These are phyloP conservation scores for Drosophila neocordata DNA, from an alignment of 1,140 invertebrate species.

Conservation along the genomic window DNA sequence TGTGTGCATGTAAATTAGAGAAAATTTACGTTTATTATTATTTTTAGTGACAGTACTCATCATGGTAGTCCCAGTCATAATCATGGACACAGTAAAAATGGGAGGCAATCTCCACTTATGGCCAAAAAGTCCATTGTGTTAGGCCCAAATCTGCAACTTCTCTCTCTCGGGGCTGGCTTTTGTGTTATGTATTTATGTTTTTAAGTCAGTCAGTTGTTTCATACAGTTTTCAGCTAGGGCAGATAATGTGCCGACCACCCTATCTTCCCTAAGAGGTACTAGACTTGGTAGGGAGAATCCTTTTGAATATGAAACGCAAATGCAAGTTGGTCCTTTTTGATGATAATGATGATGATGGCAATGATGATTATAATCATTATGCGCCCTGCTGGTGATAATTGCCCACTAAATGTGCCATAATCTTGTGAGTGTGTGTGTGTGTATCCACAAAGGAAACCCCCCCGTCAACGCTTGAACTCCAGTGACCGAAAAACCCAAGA, in stretches of 20 bases:
- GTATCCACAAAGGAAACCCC: constrained; percentile 46
- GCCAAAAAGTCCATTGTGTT: constrained; percentile 56
- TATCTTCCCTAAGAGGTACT: constrained; percentile 21
- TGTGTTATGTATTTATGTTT: constrained; percentile 70
- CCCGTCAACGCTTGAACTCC: constrained; percentile 29
- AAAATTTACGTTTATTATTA: constrained; percentile 80
- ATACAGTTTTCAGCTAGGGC: constrained; percentile 47
- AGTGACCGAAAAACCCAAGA: constrained; percentile 46
- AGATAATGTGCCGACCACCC: constrained; percentile 61
- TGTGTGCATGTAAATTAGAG: constrained; percentile 70
- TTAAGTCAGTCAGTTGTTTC: constrained; percentile 38
- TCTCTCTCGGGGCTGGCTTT: constrained; percentile 10
- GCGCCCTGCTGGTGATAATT: constrained; percentile 76
- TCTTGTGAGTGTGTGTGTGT: constrained; percentile 37
- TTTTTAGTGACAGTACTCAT: constrained; percentile 74
- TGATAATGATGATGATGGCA: constrained; percentile 40
- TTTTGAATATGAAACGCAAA: constrained; percentile 75
- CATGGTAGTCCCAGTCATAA: constrained; percentile 41
- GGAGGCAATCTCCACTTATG: constrained; percentile 31
- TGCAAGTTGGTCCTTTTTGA: constrained; percentile 61
- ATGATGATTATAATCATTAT: constrained; percentile 71
- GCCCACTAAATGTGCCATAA: constrained; percentile 73
- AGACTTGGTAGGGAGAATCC: constrained; percentile 23
- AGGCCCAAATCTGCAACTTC: constrained; percentile 7
- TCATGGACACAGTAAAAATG: constrained; percentile 44